Evolutionary conservation across 2,113 vertebrate genomes (phyloP), one percentile per base, ranked within the genome.

Genomic region (Dipodomys merriami): DNA sequence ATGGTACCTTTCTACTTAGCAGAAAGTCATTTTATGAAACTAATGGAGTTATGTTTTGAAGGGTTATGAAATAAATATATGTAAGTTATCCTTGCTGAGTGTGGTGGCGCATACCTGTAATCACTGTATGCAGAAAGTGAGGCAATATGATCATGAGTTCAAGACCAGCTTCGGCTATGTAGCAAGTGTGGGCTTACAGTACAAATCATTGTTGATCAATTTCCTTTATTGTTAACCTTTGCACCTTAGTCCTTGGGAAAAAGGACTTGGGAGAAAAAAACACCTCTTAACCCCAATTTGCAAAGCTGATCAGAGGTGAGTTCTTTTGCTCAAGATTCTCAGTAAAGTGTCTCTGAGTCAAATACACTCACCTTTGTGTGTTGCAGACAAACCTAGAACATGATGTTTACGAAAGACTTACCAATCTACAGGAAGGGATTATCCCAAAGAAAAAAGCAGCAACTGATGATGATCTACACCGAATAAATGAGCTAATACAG

Each of bases 401-500:
- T 2, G 99, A 99, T 11, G 99, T 99, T 77, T 99, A 99, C 87
- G 99, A 99, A 97, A 98, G 99, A 44, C 98, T 99, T 91, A 99
- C 99, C 49, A 99, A 98, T 74, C 98, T 99, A 30, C 99, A 99
- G 95, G 99, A 99, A 95, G 99, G 99, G 69, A 98, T 99, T 71
- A 99, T 99, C 83, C 99, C 99, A 18, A 99, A 99, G 98, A 99
- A 99, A 98, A 99, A 99, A 95, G 99, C 99, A 0, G 99, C 99
- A 0, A 98, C 98, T 0, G 99, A 99, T 15, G 99, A 99, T 1
- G 99, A 99, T 91, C 98, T 99, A 44, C 99, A 99, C 96, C 98
- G 99, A 94, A 99, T 99, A 97, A 99, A 99, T 10, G 99, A 99
- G 86, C 98, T 99, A 27, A 99, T 99, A 96, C 99, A 99, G 99